These are phyloP conservation scores for Coilia nasus DNA, from an alignment of 2,797 vertebrate species.

Conservation along the genomic window DNA sequence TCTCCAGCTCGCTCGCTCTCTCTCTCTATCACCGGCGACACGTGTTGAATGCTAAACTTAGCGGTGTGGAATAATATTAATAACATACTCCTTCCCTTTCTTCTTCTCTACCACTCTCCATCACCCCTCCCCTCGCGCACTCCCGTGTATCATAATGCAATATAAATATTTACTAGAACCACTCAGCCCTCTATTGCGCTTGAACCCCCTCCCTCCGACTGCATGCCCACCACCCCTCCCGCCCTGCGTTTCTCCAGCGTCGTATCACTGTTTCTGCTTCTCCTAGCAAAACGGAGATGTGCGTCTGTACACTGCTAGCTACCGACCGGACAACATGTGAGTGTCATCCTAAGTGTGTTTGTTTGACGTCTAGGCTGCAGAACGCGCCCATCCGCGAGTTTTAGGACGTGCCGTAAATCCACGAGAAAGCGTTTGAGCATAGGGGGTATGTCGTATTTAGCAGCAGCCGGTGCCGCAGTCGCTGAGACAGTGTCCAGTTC, in stretches of 20 bases:
- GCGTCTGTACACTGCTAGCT: conserved; percentile 51
- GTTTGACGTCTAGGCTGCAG: conserved; percentile 54
- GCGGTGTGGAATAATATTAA: conserved; percentile 81
- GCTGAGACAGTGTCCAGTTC: conserved; percentile 22
- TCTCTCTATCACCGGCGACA: conserved; percentile 81
- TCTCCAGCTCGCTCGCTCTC: conserved; percentile 55
- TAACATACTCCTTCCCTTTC: conserved; percentile 61
- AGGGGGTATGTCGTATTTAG: conserved; percentile 24
- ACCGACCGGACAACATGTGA: conserved; percentile 72
- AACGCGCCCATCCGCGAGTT: conserved; percentile 18
- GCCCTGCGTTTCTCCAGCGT: conserved; percentile 60
- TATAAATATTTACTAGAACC: conserved; percentile 85
- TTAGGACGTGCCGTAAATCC: not conserved
- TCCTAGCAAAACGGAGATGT: conserved; percentile 73
- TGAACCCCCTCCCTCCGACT: conserved; percentile 25
- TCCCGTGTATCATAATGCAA: conserved; percentile 78
- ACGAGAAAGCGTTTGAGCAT: conserved; percentile 20
- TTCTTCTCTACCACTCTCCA: conserved; percentile 57
- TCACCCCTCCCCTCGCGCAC: conserved; percentile 55
- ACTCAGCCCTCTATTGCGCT: conserved; percentile 73
- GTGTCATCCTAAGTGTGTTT: conserved; percentile 65
- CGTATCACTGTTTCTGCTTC: conserved; percentile 76
- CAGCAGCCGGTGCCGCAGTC: conserved; percentile 41
- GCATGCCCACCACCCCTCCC: conserved; percentile 58
- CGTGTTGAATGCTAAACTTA: conserved; percentile 90